Evolutionary conservation across 2,113 vertebrate genomes (phyloP).

Genomic region (Colistium nudipinnis): DNA sequence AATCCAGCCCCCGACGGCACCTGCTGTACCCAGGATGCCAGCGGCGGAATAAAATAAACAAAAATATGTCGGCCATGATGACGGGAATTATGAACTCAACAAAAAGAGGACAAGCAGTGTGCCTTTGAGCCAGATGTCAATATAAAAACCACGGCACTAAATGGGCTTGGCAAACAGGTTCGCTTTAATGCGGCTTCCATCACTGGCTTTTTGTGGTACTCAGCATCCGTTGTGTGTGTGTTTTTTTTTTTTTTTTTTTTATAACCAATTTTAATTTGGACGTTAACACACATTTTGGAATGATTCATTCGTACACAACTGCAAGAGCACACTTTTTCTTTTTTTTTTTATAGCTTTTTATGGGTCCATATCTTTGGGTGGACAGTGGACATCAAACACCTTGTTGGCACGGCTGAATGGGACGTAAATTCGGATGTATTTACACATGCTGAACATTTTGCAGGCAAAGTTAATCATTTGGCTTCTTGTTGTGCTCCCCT

Average conservation of each 20-base stretch:
- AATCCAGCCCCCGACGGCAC: neutral
- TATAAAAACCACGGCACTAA: neutral
- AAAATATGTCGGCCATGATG: neutral
- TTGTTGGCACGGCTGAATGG: neutral
- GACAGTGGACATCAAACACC: neutral
- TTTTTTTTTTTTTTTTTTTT: neutral
- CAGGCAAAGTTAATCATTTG: neutral
- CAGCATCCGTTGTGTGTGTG: neutral
- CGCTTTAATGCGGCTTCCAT: neutral
- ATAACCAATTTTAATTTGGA: neutral
- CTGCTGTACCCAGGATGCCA: neutral
- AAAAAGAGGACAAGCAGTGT: neutral
- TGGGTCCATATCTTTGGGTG: neutral
- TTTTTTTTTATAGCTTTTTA: neutral
- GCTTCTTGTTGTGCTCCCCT: neutral
- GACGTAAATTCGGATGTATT: neutral
- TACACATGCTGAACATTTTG: neutral
- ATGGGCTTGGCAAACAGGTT: neutral
- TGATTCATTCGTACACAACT: neutral
- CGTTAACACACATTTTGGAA: neutral
- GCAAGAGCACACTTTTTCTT: neutral
- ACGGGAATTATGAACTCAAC: conserved; percentile 5
- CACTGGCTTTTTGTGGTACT: neutral
- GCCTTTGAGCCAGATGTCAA: neutral
- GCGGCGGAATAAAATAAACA: neutral